Evolutionary conservation across 2,888 invertebrate species (phyloP), one percentile per base, ranked within the genome.

Genomic region (Limnephilus auricula): DNA sequence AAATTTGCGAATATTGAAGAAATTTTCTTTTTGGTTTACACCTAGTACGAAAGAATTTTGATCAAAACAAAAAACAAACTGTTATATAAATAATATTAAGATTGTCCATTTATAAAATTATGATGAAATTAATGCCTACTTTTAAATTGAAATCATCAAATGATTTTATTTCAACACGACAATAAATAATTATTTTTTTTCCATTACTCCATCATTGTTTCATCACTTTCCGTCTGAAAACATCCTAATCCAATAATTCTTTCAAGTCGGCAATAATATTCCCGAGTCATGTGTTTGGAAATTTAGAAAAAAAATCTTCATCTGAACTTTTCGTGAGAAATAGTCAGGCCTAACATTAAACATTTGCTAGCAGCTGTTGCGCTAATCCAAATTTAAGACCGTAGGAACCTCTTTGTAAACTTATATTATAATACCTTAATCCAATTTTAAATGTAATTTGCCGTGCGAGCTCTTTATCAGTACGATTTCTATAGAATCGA

Each of bases 341-440:
- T 25, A 15, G 86, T 65, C 86, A 1, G 86, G 50, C 86, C 30
- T 15, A 30, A 50, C 25, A n/a, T 30, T 30, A 25, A 83, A 83
- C 34, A n/a, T 50, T 86, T 50, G 45, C 37, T 30, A 15, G 31
- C 86, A 86, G 65, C 65, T 86, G 86, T 65, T 86, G 86, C 85
- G 40, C 86, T 86, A 86, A 86, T 86, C 86, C 86, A 86, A 65
- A 50, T 50, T 65, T 86, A 86, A 86, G 50, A 50, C 86, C 86
- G 86, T 45, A 50, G 30, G 30, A 31, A n/a, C 37, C 31, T 30
- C 25, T 34, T 30, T 80, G 80, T 80, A 32, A 40, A 85, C 30
- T 86, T 65, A 15, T 65, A 18, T 30, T 50, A 31, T 86, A 86
- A 86, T 86, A 18, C 4, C 50, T 45, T 86, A 86, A 86, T 86